phyloP scores from a whole-genome alignment of 1,140 invertebrate species.

The Bactericera cockerelli region DNA sequence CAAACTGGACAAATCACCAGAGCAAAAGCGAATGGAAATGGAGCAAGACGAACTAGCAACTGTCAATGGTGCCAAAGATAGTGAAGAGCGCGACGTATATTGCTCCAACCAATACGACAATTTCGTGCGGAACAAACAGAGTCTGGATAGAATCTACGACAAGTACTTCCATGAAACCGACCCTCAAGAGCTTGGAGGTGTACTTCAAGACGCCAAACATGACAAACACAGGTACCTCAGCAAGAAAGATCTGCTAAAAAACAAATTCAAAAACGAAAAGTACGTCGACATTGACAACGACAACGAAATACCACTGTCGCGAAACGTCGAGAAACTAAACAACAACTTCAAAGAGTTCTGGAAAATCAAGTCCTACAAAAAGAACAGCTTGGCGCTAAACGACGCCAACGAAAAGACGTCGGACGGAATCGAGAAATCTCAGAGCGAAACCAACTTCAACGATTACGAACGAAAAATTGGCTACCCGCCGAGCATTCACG shows the following conservation, averaged over 20 bases:
- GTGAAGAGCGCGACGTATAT: not conserved
- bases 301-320: not conserved
- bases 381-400: not conserved
- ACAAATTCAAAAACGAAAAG: constrained; percentile 8
- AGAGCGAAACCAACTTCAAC: not conserved
- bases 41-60: not conserved
- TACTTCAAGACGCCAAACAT: too few relatives aligned
- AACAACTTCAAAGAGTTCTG: constrained; percentile 5
- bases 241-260: not conserved
- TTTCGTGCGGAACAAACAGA: not conserved
- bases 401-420: not conserved
- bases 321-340: not conserved
- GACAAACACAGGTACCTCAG: not conserved
- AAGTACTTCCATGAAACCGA: not conserved
- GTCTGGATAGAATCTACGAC: constrained; percentile 1
- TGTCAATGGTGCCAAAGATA: too few relatives aligned
- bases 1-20: not conserved
- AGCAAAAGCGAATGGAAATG: not conserved
- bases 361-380: not conserved
- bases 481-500: not conserved
- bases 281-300: constrained; percentile 6
- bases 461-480: not conserved
- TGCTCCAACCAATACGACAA: not conserved
- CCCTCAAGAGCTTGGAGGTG: not conserved
- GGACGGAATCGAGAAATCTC: not conserved